Percentiles rank a stretch among this genome's conserved stretches.
Evolutionary conservation across 2,797 vertebrate species (phyloP).

Genomic region (Hylomyscus alleni): DNA sequence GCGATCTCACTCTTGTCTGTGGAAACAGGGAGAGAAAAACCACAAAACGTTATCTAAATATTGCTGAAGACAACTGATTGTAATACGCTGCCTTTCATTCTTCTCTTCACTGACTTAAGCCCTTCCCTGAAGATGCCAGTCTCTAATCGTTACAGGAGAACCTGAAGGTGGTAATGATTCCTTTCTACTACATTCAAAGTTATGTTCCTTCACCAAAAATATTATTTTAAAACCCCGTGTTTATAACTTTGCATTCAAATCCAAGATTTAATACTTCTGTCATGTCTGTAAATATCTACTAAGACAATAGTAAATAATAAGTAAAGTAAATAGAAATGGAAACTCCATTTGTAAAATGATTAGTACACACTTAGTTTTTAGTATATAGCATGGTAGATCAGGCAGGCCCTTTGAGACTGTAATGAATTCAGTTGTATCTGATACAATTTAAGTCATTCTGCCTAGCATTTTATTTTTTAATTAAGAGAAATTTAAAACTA

Average conservation of each 20-base stretch:
- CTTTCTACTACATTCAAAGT: slow-evolving; percentile 35
- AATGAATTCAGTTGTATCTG: neutral
- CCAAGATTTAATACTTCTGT: neutral
- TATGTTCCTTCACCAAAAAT: neutral
- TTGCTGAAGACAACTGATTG: neutral
- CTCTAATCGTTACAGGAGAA: slow-evolving; percentile 18
- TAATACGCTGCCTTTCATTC: neutral
- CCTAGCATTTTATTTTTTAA: neutral
- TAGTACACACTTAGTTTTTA: neutral
- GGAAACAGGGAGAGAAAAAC: neutral
- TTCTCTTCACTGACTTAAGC: slow-evolving; percentile 33
- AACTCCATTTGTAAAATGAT: slow-evolving; percentile 38
- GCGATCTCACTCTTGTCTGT: slow-evolving; percentile 81
- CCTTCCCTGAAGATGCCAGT: neutral
- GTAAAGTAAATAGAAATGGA: slow-evolving; percentile 21
- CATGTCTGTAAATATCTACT: neutral
- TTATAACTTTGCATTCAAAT: neutral
- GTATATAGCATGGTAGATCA: neutral
- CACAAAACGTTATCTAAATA: neutral
- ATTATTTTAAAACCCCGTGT: slow-evolving; percentile 34
- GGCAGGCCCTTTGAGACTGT: neutral
- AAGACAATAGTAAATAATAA: neutral
- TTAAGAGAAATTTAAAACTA: slow-evolving; percentile 47
- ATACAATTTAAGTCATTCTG: slow-evolving; percentile 20
- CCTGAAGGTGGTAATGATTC: neutral